phyloP scores from a whole-genome alignment of 30 jellyfish, hydroid and myxozoan species.

The Turritopsis rubra region DNA sequence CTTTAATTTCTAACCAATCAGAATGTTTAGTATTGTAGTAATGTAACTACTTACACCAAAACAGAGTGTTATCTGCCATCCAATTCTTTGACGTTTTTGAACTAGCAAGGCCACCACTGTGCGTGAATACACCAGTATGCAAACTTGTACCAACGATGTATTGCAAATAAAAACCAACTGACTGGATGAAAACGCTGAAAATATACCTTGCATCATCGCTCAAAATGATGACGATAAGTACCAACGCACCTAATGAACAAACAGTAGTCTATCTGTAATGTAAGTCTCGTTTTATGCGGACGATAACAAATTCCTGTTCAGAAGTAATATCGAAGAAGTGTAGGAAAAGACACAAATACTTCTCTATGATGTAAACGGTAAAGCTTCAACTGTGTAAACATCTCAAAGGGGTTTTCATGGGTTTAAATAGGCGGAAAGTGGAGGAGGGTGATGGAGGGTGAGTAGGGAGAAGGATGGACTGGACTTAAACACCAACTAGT shows the following conservation, averaged over 20 bases:
- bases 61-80: neutral
- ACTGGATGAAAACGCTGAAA: conserved; percentile 56
- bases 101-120: conserved; percentile 42
- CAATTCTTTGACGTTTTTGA: neutral
- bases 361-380: too few relatives aligned
- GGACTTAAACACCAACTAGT: too few relatives aligned
- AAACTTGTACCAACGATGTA: conserved; percentile 55
- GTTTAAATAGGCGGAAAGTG: too few relatives aligned
- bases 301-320: too few relatives aligned
- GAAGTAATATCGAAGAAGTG: too few relatives aligned
- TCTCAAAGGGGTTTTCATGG: too few relatives aligned
- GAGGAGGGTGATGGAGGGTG: too few relatives aligned
- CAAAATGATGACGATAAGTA: conserved; percentile 38
- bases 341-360: too few relatives aligned
- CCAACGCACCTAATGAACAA: conserved; percentile 42
- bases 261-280: neutral
- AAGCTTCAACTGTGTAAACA: too few relatives aligned
- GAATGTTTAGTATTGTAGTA: too few relatives aligned
- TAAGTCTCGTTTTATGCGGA: neutral
- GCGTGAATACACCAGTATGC: conserved; percentile 73
- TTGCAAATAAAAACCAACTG: conserved; percentile 65
- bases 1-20: too few relatives aligned
- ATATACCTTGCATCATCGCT: conserved; percentile 57
- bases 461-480: too few relatives aligned
- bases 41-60: neutral